Base-by-base conservation (phyloP, 2,113 vertebrate species). In the Triplophysa dalaica region DNA sequence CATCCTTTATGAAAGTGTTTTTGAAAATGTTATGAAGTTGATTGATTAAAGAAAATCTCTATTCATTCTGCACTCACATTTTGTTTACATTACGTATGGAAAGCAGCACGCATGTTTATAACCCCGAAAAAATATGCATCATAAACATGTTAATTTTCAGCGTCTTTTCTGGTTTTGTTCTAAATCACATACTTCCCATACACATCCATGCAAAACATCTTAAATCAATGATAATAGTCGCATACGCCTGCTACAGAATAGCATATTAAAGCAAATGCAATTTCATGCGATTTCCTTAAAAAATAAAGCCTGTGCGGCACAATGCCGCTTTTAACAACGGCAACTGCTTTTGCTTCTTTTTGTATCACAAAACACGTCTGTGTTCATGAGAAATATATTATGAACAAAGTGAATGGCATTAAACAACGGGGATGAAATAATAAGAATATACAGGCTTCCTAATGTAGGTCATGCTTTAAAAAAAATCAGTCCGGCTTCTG, bases 401-500 rank as follows among this genome's bases (percentile, higher is more conserved):
- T 73, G 52, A 26, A 79, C 56, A 19, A 70, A 33, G 52, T 54
- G 70, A 69, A 68, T 66, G n/a, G 70, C 61, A 19, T 48, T 58
- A 45, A 24, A 22, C 54, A 54, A 52, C 43, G 14, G 62, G 66
- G 80, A 78, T 70, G 33, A 70, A 50, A 69, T 62, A 78, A 80
- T 64, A 78, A 61, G 70, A 66, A 73, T 38, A 73, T 68, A 29
- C 58, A 73, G 4, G 64, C 10, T 38, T 21, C 21, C 50, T 68
- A 69, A 77, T 81, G 79, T 84, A 84, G 83, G 83, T 66, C 83
- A 84, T 72, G 33, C 52, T 48, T 67, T 73, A 64, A 76, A 62
- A 9, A 22, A 65, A 74, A 22, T 73, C 26, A 29, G 26, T 2
- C 29, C 21, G 2, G 54, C 65, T 72, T 78, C 79, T 84, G 79